Conservation (phyloP, 1,140 invertebrate genomes). For the Spodoptera litura region DNA sequence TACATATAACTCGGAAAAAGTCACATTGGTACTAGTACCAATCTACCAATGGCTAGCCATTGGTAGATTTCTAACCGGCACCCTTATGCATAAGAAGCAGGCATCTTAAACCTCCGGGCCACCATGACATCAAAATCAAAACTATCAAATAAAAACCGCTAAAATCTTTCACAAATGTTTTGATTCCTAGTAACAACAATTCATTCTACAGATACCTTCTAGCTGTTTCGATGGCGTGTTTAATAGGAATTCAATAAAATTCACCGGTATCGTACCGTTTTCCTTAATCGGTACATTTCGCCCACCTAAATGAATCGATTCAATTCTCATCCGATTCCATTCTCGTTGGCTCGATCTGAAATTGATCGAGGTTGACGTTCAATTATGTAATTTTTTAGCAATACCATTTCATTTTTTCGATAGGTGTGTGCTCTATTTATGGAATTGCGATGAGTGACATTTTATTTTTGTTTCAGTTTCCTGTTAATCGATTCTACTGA, state of each 20-base stretch:
- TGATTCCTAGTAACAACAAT: constrained; percentile 10
- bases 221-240: constrained; percentile 34
- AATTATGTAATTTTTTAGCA: constrained; percentile 31
- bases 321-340: constrained; percentile 33
- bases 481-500: no score
- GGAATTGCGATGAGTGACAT: no score
- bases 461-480: no score
- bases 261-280: constrained; percentile 35
- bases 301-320: constrained; percentile 42
- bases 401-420: background rate
- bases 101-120: no score
- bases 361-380: constrained; percentile 38
- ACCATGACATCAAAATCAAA: no score
- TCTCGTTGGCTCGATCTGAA: constrained; percentile 40
- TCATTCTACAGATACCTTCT: background rate
- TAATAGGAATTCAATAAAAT: constrained; percentile 46
- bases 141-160: background rate
- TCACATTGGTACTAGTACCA: no score
- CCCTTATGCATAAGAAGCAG: no score
- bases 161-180: background rate
- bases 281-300: constrained; percentile 43
- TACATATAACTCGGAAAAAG: no score
- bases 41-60: no score
- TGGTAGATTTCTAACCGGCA: no score
- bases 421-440: background rate